Base-by-base conservation (phyloP, 2,888 invertebrate genomes). In the Cacoxenus indagator region DNA sequence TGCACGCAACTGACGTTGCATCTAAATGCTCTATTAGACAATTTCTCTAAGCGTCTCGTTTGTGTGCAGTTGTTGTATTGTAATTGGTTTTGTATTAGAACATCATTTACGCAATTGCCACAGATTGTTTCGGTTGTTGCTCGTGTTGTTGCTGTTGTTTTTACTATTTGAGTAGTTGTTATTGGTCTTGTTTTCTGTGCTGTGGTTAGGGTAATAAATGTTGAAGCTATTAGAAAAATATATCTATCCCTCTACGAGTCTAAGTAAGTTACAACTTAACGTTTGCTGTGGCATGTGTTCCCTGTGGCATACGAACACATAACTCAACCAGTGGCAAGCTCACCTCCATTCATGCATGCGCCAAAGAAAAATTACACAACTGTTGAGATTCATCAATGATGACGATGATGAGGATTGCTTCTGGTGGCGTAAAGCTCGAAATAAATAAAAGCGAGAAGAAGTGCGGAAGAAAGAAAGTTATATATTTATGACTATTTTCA, bases 61-160 rank as follows among this genome's bases (percentile, higher is more conserved):
- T 17, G 51, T 51, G 14, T 55, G 51, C 51, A 55, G 55, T 55
- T 55, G 55, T 46, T 72, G 79, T n/a, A n/a, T 78, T 79, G 82
- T 79, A 80, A 82, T 78, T 82, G 82, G 81, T 80, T 82, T 82
- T 81, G 77, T 81, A 79, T 81, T 81, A 81, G 81, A 81, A 81
- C 82, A 81, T 77, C 78, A 82, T 79, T 82, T 81, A 82, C 81
- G 78, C 82, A 81, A 82, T 82, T 82, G 80, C 78, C 70, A 70
- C 73, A 78, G 76, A 72, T 76, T 70, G 71, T 65, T 69, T 43
- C 46, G 70, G 61, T 48, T 67, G 65, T 43, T 68, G 64, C 51
- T 57, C 59, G 66, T 72, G 71, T 57, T 67, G 48, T 24, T 62
- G 37, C 48, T 43, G 68, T 59, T 65, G 71, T 37, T 70, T 55